phyloP scores from a whole-genome alignment of 2,888 invertebrate species.

The Dione juno region DNA sequence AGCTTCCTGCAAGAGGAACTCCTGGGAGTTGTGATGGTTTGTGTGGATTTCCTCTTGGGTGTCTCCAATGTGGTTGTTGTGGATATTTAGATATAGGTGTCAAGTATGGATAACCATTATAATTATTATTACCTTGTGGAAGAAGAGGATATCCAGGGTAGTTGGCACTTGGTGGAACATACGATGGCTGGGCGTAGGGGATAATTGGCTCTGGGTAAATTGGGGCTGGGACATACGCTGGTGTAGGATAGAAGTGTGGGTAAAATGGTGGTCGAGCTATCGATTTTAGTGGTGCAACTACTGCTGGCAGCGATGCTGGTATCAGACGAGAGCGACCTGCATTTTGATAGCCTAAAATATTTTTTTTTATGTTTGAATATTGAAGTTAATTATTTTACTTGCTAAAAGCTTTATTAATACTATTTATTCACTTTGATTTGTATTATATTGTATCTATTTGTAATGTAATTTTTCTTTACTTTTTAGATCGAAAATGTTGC shows the following conservation, averaged over 20 bases:
- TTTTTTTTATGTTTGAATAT: neutral
- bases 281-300: neutral
- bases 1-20: neutral
- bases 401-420: too few relatives aligned
- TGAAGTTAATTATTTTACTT: neutral
- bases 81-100: neutral
- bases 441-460: too few relatives aligned
- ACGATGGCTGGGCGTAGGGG: slow-evolving; percentile 8
- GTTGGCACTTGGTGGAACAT: neutral
- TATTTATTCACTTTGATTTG: too few relatives aligned
- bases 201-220: slow-evolving; percentile 20
- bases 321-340: neutral
- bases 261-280: neutral
- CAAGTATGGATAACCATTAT: neutral
- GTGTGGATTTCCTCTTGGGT: neutral
- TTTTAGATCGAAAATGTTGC: too few relatives aligned
- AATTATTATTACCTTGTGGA: neutral
- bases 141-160: slow-evolving; percentile 10
- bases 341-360: neutral
- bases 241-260: slow-evolving; percentile 6
- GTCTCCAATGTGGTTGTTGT: neutral
- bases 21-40: too few relatives aligned
- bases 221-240: neutral
- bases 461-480: too few relatives aligned
- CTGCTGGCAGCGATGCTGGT: neutral